Base-by-base conservation (phyloP, 2,888 invertebrate genomes). In the Saturnia pavonia region DNA sequence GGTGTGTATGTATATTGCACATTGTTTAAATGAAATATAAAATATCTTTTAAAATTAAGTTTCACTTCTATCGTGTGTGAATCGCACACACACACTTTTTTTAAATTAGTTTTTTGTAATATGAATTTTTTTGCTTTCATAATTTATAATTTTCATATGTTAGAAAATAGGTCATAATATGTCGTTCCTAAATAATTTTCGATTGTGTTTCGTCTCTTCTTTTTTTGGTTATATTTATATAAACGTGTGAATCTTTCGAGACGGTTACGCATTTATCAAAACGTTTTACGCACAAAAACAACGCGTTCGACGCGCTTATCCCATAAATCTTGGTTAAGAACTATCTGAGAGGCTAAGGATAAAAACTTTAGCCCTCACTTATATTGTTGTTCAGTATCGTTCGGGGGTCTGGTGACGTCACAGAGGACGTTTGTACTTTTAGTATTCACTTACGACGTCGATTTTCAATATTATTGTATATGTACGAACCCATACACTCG, bases 241-340 rank as follows among this genome's bases (percentile, higher is more conserved):
- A n/a, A 1, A n/a, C 51, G n/a, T 54, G 9, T 54, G 54, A 54
- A 54, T 9, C 54, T 8, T 54, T 48, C 48, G n/a, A n/a, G 54
- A 57, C 12, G 57, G 22, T 54, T 22, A 22, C 19, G 8, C 54
- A 54, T 54, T 54, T 54, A 54, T 54, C 54, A 54, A 54, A 54
- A 54, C 22, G 19, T 51, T 57, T 25, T 57, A 25, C 14, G 57
- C 7, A 57, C 12, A 27, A 57, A 25, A 57, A 57, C 57, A 27
- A 25, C 22, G 25, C 25, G 25, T 57, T 57, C 57, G 12, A 57
- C 57, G 57, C 57, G 57, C 11, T 57, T 25, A 57, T 25, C 57
- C 25, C 25, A 57, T 57, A 57, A 57, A 57, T 57, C 57, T 57
- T 27, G 25, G 57, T 57, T 57, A 57, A 57, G 57, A 57, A 57